phyloP scores from a whole-genome alignment of 2,888 invertebrate genomes.

The Drosophila dives region DNA sequence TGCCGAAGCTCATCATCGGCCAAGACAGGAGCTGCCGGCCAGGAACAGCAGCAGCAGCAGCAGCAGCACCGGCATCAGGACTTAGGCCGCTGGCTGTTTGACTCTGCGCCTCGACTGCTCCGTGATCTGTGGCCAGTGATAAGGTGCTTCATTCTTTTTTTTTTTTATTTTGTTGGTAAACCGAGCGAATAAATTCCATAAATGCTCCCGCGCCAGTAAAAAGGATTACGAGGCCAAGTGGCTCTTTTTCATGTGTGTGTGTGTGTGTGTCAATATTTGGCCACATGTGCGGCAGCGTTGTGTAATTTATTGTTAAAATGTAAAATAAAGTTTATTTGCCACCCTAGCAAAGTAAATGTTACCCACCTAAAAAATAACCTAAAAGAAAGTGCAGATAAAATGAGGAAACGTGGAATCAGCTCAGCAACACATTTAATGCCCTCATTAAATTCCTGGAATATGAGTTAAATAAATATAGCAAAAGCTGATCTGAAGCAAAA shows the following conservation, averaged over 20 bases:
- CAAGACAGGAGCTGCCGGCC: constrained; percentile 40
- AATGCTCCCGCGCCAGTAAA: constrained; percentile 61
- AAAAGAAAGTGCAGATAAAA: constrained; percentile 54
- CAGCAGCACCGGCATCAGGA: constrained; percentile 36
- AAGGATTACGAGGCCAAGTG: constrained; percentile 68
- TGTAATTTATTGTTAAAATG: constrained; percentile 78
- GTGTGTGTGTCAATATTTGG: constrained; percentile 66
- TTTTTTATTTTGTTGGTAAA: constrained; percentile 24
- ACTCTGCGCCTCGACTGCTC: constrained; percentile 26
- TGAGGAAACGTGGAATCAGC: background rate
- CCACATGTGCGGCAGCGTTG: constrained; percentile 56
- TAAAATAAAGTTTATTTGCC: constrained; percentile 65
- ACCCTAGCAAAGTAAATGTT: constrained; percentile 16
- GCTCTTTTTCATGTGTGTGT: constrained; percentile 7
- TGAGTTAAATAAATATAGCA: background rate
- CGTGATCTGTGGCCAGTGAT: constrained; percentile 70
- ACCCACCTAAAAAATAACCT: constrained; percentile 14
- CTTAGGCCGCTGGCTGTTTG: constrained; percentile 57
- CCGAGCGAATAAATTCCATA: constrained; percentile 73
- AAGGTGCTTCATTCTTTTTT: constrained; percentile 37
- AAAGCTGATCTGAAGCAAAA: background rate
- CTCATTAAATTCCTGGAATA: constrained; percentile 14
- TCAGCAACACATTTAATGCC: constrained; percentile 13
- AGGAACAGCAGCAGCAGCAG: constrained; percentile 19
- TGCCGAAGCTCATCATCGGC: constrained; percentile 25